A percentile compares a stretch with the other conserved stretches of the same genome.
These are phyloP conservation scores for Dynastes maya DNA, from an alignment of 2,888 invertebrate species.

Conservation along the genomic window DNA sequence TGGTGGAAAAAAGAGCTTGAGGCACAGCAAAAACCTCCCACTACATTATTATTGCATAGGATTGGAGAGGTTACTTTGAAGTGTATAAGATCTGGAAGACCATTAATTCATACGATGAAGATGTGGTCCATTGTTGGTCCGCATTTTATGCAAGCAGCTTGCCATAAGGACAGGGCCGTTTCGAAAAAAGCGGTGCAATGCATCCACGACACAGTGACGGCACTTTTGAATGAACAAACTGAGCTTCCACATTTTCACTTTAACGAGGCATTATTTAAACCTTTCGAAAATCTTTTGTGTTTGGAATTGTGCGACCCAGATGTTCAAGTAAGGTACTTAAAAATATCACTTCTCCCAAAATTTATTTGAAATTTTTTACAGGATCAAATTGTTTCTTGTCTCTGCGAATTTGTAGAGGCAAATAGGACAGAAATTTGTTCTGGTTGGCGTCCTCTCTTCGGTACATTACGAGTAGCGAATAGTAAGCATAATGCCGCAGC, in stretches of 20 bases:
- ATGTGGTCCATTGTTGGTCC: slow-evolving; percentile 94
- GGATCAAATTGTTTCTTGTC: slow-evolving; percentile 93
- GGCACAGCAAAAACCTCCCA: slow-evolving; percentile 70
- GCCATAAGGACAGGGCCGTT: slow-evolving; percentile 90
- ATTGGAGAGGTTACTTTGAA: slow-evolving; percentile 91
- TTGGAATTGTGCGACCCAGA: slow-evolving; percentile 94
- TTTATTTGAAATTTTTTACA: slow-evolving; percentile 67
- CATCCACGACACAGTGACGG: slow-evolving; percentile 93
- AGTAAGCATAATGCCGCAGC: slow-evolving; percentile 79
- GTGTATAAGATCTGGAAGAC: slow-evolving; percentile 89
- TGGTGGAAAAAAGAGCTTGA: slow-evolving; percentile 69
- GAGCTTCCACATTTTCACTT: slow-evolving; percentile 96
- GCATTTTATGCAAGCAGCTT: slow-evolving; percentile 96
- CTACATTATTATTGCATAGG: slow-evolving; percentile 82
- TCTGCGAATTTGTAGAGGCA: slow-evolving; percentile 96
- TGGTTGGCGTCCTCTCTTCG: slow-evolving; percentile 97
- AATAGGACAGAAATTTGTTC: slow-evolving; percentile 94
- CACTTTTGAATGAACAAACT: slow-evolving; percentile 87
- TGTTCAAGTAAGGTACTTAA: slow-evolving; percentile 79
- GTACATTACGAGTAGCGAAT: slow-evolving; percentile 91
- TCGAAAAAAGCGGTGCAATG: slow-evolving; percentile 94
- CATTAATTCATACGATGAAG: slow-evolving; percentile 92
- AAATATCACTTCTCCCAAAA: no score
- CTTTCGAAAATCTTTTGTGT: slow-evolving; percentile 94
- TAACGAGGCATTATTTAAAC: slow-evolving; percentile 94